A percentile compares a stretch with the other conserved stretches of the same genome.
Evolutionary conservation across 2,888 invertebrate species (phyloP).

Genomic region (Scaptomyza tumidula): DNA sequence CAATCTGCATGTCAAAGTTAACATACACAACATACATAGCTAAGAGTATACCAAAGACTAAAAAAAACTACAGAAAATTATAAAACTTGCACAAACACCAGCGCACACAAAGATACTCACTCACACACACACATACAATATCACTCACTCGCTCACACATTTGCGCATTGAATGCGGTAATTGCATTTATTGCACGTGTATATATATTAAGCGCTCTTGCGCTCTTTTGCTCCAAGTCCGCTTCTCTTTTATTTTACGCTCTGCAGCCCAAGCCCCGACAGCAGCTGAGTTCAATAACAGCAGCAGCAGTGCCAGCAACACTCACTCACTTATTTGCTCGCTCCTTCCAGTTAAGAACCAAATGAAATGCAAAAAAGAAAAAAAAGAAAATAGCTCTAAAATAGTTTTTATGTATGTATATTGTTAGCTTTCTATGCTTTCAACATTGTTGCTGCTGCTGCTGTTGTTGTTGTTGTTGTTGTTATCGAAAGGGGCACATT

Average conservation of each 20-base stretch:
- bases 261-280: constrained; percentile 11
- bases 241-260: constrained; percentile 25
- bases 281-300: constrained; percentile 4
- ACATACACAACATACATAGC: constrained; percentile 16
- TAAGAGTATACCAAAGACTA: constrained; percentile 28
- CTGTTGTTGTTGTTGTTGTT: constrained; percentile 3
- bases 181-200: constrained; percentile 78
- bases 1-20: constrained; percentile 41
- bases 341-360: constrained; percentile 52
- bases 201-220: constrained; percentile 46
- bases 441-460: constrained; percentile 19
- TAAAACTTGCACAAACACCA: constrained; percentile 54
- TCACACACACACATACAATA: constrained; percentile 1
- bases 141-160: constrained; percentile 18
- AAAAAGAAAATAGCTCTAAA: constrained; percentile 32
- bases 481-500: constrained; percentile 1
- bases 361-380: constrained; percentile 27
- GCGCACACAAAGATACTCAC: constrained; percentile 10
- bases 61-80: constrained; percentile 57
- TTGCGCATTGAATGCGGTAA: constrained; percentile 66
- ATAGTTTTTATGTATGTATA: constrained; percentile 58
- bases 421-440: constrained; percentile 53
- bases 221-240: constrained; percentile 35
- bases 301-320: constrained; percentile 1
- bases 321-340: constrained; percentile 7